Evolutionary conservation across 1,140 invertebrate species (phyloP).

Genomic region (Galleria mellonella): DNA sequence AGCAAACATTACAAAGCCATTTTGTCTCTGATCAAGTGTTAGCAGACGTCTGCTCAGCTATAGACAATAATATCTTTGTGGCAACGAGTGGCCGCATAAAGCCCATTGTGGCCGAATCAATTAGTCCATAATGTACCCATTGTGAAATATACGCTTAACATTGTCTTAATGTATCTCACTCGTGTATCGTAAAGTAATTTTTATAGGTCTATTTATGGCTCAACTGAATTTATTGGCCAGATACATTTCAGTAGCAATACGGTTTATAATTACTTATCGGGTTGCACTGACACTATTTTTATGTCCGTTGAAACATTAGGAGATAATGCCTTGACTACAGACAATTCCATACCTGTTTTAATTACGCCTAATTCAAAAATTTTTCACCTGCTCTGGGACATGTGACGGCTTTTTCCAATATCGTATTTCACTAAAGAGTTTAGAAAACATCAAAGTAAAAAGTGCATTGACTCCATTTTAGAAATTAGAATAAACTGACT

Average conservation of each 20-base stretch:
- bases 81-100: constrained; percentile 51
- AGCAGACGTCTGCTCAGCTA: constrained; percentile 63
- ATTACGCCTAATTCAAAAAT: not conserved
- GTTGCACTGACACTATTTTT: not conserved
- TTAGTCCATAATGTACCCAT: constrained; percentile 67
- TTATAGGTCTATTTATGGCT: constrained; percentile 69
- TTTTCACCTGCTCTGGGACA: constrained; percentile 45
- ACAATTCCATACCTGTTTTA: not conserved
- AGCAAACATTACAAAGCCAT: constrained; percentile 65
- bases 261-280: constrained; percentile 45
- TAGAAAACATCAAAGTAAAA: constrained; percentile 53
- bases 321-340: not conserved
- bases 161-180: constrained; percentile 69
- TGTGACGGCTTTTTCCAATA: constrained; percentile 26
- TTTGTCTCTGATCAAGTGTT: constrained; percentile 72
- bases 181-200: constrained; percentile 66
- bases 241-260: constrained; percentile 60
- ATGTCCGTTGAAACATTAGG: not conserved
- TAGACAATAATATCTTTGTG: constrained; percentile 69
- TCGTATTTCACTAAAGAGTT: constrained; percentile 43
- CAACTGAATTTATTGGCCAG: constrained; percentile 56
- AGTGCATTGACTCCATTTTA: constrained; percentile 42
- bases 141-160: constrained; percentile 61
- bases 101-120: constrained; percentile 67
- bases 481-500: constrained; percentile 36